These are phyloP conservation scores for Pomphorhynchus laevis DNA, from an alignment of 1,140 invertebrate genomes.

Conservation along the genomic window DNA sequence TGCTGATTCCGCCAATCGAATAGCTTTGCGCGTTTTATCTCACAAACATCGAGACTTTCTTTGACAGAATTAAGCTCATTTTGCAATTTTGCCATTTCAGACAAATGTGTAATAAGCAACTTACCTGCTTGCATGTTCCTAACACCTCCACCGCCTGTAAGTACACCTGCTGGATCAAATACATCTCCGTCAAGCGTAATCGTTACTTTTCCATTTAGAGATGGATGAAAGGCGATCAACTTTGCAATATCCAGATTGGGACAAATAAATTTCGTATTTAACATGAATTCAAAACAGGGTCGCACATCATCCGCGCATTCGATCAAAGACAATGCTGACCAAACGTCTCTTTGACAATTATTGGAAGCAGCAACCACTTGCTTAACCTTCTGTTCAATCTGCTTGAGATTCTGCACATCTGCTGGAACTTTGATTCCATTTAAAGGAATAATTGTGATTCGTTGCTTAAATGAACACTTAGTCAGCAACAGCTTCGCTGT, in stretches of 20 bases:
- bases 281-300: conserved; percentile 48
- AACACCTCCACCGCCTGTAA: conserved; percentile 35
- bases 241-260: conserved; percentile 39
- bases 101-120: conserved; percentile 6
- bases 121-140: neutral
- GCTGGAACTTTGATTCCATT: conserved; percentile 38
- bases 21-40: neutral
- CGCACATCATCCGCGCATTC: conserved; percentile 31
- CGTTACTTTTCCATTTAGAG: conserved; percentile 27
- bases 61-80: too few relatives aligned
- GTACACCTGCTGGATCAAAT: conserved; percentile 45
- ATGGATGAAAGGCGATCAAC: conserved; percentile 32
- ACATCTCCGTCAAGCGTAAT: conserved; percentile 68
- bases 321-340: conserved; percentile 41
- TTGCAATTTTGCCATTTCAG: conserved; percentile 22
- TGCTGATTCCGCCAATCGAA: neutral
- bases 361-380: neutral
- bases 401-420: conserved; percentile 25
- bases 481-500: conserved; percentile 37
- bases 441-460: conserved; percentile 51
- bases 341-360: conserved; percentile 32
- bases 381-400: conserved; percentile 35
- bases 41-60: neutral
- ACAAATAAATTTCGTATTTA: conserved; percentile 49
- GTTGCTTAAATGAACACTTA: conserved; percentile 34